Conservation (phyloP, 2,113 vertebrate species). For the Leptocoma aspasia region DNA sequence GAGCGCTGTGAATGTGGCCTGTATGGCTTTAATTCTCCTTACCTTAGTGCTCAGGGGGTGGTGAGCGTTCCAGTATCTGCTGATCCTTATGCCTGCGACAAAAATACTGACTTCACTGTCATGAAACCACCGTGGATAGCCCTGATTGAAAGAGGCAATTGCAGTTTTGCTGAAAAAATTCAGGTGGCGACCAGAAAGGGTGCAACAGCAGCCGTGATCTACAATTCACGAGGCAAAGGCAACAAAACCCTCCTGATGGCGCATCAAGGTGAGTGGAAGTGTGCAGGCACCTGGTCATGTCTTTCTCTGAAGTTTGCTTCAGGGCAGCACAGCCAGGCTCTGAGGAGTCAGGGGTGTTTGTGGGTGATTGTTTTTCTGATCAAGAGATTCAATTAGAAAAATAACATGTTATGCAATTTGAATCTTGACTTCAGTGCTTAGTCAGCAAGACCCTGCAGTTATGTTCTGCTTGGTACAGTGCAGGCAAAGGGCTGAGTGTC, state of each 20-base stretch:
- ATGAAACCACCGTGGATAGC: constrained; percentile 78
- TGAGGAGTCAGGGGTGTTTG: background rate
- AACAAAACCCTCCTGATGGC: constrained; percentile 74
- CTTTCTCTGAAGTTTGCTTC: background rate
- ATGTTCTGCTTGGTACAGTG: rapidly evolving
- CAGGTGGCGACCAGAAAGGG: constrained; percentile 62
- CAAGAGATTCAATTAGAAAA: background rate
- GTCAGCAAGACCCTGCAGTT: background rate
- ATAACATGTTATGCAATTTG: rapidly evolving
- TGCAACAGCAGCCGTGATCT: constrained; percentile 84
- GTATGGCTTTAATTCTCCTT: constrained; percentile 71
- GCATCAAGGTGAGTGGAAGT: constrained; percentile 70
- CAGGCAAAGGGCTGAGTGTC: background rate
- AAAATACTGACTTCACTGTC: constrained; percentile 51
- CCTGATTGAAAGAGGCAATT: constrained; percentile 86
- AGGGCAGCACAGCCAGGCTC: background rate
- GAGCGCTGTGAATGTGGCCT: constrained; percentile 63
- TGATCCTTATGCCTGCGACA: constrained; percentile 65
- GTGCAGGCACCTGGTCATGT: background rate
- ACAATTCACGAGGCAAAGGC: constrained; percentile 66
- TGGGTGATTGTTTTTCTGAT: background rate
- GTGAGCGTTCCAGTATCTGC: constrained; percentile 59
- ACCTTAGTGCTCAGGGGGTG: constrained; percentile 25
- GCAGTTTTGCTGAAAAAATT: constrained; percentile 85
- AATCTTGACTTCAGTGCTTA: background rate